Base-by-base conservation (phyloP, 2,797 vertebrate species). In the Sebastes itinus region DNA sequence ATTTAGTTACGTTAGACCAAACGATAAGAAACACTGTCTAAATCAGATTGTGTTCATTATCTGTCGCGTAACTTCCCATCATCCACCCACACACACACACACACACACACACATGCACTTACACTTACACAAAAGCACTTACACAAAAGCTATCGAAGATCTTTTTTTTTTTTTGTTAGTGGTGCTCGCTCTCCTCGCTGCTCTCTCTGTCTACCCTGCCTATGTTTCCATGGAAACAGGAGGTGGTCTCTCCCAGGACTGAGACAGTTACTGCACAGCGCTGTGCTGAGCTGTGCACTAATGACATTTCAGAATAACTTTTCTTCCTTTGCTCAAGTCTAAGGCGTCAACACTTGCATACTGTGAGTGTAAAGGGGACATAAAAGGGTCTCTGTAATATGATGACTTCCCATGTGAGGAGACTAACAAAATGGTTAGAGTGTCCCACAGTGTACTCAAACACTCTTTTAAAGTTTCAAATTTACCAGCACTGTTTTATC, bases 221-320 rank as follows among this genome's bases (percentile, higher is more conserved):
- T 85, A 92, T 69, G 95, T 96, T 96, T 93, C 95, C 94, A 96
- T 96, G 94, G 95, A 94, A 96, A 96, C 95, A 92, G 85, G 92
- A 95, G 92, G 89, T 89, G 90, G 90, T 94, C 91, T 95, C 92
- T 92, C 92, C 84, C 87, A 92, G 91, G 92, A 89, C 88, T 71
- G 79, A 95, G 92, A 91, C 89, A 86, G 92, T 92, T 87, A 75
- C 89, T 91, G 88, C 91, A 89, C 88, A 81, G 88, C 83, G 86
- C 91, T 90, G 82, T 89, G 88, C 93, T 92, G 90, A 94, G 92
- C 83, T 88, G 75, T 90, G 85, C 87, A 81, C 91, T 93, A 93
- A 95, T 94, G 92, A 94, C 93, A 94, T 94, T 94, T 93, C 79
- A 83, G 87, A 88, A 83, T 90, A 92, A 94, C 91, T 93, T 92